Percentiles rank a stretch among this genome's conserved stretches.
These are phyloP conservation scores for Baronia brevicornis DNA, from an alignment of 2,888 invertebrate species.

Conservation along the genomic window DNA sequence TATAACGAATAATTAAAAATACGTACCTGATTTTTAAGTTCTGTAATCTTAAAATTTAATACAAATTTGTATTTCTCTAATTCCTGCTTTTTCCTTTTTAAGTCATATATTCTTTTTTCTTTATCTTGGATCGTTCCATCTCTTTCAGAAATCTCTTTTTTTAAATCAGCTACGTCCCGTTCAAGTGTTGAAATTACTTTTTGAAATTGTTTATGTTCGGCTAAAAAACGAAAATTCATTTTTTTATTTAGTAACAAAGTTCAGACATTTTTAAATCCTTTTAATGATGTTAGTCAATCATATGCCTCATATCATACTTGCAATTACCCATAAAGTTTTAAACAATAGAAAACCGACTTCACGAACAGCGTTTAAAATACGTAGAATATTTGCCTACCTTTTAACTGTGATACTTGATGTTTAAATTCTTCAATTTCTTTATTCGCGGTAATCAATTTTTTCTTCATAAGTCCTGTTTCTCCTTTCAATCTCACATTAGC, in stretches of 20 bases:
- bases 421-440: conserved; percentile 85
- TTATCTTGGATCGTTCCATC: conserved; percentile 90
- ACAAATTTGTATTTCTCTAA: conserved; percentile 95
- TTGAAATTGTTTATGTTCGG: conserved; percentile 83
- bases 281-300: too few relatives aligned
- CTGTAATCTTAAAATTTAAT: conserved; percentile 91
- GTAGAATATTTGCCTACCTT: conserved; percentile 46
- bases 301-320: too few relatives aligned
- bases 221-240: conserved; percentile 30
- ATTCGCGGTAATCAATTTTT: conserved; percentile 81
- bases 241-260: neutral
- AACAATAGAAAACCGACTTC: too few relatives aligned
- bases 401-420: conserved; percentile 75
- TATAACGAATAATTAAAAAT: too few relatives aligned
- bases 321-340: too few relatives aligned
- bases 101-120: conserved; percentile 87
- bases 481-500: conserved; percentile 86
- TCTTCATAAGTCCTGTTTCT: conserved; percentile 89
- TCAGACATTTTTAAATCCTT: neutral
- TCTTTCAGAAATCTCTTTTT: conserved; percentile 89
- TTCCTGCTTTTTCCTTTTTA: conserved; percentile 90
- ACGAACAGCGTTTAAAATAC: neutral
- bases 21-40: conserved; percentile 82
- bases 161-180: conserved; percentile 85
- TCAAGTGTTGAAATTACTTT: conserved; percentile 82